These are phyloP conservation scores for Chelon auratus DNA, from an alignment of 2,797 vertebrate species.

Conservation along the genomic window DNA sequence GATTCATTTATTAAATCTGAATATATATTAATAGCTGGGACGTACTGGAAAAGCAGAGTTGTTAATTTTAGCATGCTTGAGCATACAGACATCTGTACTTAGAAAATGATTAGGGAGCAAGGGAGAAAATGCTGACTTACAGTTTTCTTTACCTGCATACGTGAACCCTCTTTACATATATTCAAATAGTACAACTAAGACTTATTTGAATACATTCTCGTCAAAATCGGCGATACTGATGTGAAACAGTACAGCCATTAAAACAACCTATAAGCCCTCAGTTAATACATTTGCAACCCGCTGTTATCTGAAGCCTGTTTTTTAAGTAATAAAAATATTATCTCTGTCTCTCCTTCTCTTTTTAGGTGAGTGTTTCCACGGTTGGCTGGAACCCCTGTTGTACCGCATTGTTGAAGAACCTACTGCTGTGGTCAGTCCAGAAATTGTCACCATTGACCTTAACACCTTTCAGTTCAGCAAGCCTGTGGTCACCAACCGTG, in stretches of 20 bases:
- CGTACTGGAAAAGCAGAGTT: not conserved
- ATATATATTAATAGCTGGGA: not conserved
- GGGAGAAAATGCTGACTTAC: not conserved
- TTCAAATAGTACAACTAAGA: not conserved
- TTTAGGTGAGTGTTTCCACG: slow-evolving; percentile 93
- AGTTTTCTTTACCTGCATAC: not conserved
- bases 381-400: slow-evolving; percentile 95
- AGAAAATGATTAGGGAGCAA: no score
- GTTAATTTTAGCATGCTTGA: not conserved
- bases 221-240: not conserved
- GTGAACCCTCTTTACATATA: no score
- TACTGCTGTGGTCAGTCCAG: slow-evolving; percentile 93
- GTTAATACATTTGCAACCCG: no score
- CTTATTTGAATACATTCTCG: not conserved
- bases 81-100: not conserved
- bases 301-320: no score
- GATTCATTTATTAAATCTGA: not conserved
- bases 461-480: slow-evolving; percentile 91
- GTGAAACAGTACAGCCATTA: not conserved
- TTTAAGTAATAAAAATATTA: not conserved
- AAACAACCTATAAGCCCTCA: not conserved
- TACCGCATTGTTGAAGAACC: slow-evolving; percentile 92
- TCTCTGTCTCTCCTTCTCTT: not conserved
- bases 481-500: slow-evolving; percentile 82
- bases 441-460: slow-evolving; percentile 93